Conservation (phyloP, 2,113 vertebrate species). For the Grus americana region DNA sequence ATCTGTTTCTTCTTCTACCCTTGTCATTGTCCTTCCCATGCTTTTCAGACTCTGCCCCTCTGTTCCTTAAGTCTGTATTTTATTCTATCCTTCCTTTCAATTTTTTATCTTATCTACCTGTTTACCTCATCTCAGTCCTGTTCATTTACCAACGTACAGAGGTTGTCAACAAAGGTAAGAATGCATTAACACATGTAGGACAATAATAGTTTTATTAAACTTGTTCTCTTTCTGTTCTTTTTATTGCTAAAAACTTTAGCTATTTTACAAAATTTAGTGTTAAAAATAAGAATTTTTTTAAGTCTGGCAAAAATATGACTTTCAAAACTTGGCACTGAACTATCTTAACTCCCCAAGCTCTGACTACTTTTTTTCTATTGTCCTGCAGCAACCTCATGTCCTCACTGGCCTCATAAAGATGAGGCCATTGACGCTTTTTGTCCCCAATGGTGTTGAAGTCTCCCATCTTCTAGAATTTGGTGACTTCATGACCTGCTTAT, state of each 20-base stretch:
- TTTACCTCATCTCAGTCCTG: not conserved
- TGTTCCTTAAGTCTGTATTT: not conserved
- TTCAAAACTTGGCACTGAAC: not conserved
- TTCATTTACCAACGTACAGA: not conserved
- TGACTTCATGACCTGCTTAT: not conserved
- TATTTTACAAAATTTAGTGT: not conserved
- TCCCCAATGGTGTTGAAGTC: not conserved
- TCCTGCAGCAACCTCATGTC: not conserved
- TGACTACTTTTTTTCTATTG: too few relatives aligned
- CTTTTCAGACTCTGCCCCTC: not conserved
- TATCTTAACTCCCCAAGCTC: not conserved
- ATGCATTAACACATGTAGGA: not conserved
- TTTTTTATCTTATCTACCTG: not conserved
- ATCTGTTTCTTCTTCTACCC: not conserved
- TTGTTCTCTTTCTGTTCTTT: not conserved
- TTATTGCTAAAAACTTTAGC: not conserved
- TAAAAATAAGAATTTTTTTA: not conserved
- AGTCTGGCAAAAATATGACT: not conserved
- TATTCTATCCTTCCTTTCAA: not conserved
- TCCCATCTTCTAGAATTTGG: not conserved
- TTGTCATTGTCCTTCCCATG: not conserved
- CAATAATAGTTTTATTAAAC: not conserved
- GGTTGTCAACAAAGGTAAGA: not conserved
- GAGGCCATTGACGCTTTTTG: not conserved
- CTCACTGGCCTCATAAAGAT: not conserved